Evolutionary conservation across 2,888 invertebrate genomes (phyloP), one percentile per base, ranked within the genome.

Genomic region (Autographa gamma): DNA sequence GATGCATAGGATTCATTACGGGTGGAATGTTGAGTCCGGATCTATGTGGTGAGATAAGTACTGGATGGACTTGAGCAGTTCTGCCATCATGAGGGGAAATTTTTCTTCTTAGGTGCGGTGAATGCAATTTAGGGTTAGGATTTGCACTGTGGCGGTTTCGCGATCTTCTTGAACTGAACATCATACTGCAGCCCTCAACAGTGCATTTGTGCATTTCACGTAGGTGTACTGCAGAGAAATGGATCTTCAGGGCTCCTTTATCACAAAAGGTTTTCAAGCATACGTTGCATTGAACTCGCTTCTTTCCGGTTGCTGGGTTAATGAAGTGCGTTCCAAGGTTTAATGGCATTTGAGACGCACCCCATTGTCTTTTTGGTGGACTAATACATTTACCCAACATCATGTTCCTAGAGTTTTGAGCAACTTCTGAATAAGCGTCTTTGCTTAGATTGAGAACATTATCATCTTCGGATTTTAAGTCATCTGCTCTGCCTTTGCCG

Each of bases 191-290:
- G 0, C 99, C 99, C 90, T 98, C 98, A 0, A 99, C 99, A 0
- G 99, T 99, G 91, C 99, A 99, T 93, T 99, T 99, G 93, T 99
- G 99, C 99, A 99, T 99, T 96, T 99, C 99, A 56, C 99, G 97
- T 73, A 99, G 95, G 91, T 99, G 99, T 13, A 99, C 99, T 0
- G 99, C 99, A 64, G 99, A 99, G 90, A 99, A 99, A 92, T 99
- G 99, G 9, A 99, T 99, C 95, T 99, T 99, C 32, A 99, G 96
- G 0, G 99, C 99, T 75, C 99, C 99, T 96, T 99, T 99, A 96
- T 99, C 99, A 96, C 99, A 99, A 95, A 99, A 99, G 18, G 99
- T 99, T 95, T 99, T 99, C 75, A 99, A 96, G 91, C 99, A 99
- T 58, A 99, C 99, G 87, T 99, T 99, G 93, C 99, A 99, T 91